Evolutionary conservation across 2,888 invertebrate genomes (phyloP), one percentile per base, ranked within the genome.

Genomic region (Rhingia campestris): DNA sequence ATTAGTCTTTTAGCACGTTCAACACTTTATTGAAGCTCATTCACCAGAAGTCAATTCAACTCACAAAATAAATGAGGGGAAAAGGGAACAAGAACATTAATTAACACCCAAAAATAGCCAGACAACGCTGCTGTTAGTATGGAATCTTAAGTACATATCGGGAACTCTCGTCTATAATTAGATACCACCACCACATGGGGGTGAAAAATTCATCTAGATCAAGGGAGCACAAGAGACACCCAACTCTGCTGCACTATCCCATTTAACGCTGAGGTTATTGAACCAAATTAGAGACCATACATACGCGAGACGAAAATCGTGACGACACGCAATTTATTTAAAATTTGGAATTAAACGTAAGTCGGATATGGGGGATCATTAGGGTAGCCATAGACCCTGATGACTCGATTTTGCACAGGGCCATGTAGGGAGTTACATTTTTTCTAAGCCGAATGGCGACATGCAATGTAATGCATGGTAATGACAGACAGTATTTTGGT

Each of bases 1-100:
- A 72, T 72, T 61, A 72, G 53, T 51, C 51, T 72, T 35, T 72
- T 33, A 14, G 59, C 72, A 72, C 51, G 61, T 72, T 43, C 43
- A 61, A 72, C 72, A 72, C 51, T 72, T 43, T 33, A 53, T 61
- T 53, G 32, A 53, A 58, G 51, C 43, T 33, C 14, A 4, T 7
- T n/a, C 45, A 30, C 58, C 41, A 41, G 56, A 32, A 67, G 30
- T 32, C 69, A 54, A 54, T 43, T 56, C 43, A 49, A 30, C 7
- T 14, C 9, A 14, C 12, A 32, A 14, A 47, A 63, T 6, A 49
- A 49, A 30, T 22, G 22, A 22, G 22, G 22, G 22, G 22, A 63
- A 51, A 66, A 32, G 30, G 12, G 32, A 1, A 3, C 9, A n/a
- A 39, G 30, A 12, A 41, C 39, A 53, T 14, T 47, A 56, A 69